Conservation (phyloP, 2,797 vertebrate genomes). For the Brotula barbata region DNA sequence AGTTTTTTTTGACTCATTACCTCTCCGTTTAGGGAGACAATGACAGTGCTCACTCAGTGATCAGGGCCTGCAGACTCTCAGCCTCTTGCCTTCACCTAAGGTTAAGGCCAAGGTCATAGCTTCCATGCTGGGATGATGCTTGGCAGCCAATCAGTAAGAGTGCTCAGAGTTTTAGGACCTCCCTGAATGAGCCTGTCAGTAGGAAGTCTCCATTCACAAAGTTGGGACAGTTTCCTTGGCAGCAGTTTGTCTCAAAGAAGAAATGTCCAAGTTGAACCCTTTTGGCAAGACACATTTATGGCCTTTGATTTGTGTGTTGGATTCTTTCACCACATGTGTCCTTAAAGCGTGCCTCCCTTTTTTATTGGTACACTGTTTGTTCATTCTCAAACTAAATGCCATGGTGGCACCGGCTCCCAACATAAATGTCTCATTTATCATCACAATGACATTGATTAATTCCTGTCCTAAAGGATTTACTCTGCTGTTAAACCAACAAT, state of each 20-base stretch:
- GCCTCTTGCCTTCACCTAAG: slow-evolving; percentile 62
- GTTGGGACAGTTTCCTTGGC: slow-evolving; percentile 63
- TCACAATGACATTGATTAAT: slow-evolving; percentile 30
- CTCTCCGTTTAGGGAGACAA: slow-evolving; percentile 74
- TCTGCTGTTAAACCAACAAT: slow-evolving; percentile 3
- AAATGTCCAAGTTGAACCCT: slow-evolving; percentile 50
- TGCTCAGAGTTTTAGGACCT: slow-evolving; percentile 38
- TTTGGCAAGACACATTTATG: slow-evolving; percentile 32
- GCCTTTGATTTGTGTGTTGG: slow-evolving; percentile 39
- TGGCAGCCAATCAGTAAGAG: slow-evolving; percentile 43
- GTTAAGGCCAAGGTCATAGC: slow-evolving; percentile 46
- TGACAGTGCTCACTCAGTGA: slow-evolving; percentile 18
- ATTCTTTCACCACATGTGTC: slow-evolving; percentile 61
- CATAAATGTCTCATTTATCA: slow-evolving; percentile 54
- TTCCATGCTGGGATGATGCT: slow-evolving; percentile 24
- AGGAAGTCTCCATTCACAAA: slow-evolving; percentile 47
- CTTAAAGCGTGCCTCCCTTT: slow-evolving; percentile 38
- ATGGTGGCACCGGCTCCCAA: slow-evolving; percentile 47
- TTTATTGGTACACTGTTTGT: slow-evolving; percentile 55
- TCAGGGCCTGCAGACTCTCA: slow-evolving; percentile 66
- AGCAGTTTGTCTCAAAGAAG: slow-evolving; percentile 52
- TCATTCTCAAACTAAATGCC: slow-evolving; percentile 39
- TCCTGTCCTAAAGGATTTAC: slow-evolving; percentile 35
- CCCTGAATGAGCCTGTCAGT: slow-evolving; percentile 50
- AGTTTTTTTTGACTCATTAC: slow-evolving; percentile 82